A percentile compares a stretch with the other conserved stretches of the same genome.
phyloP scores from a whole-genome alignment of 2,888 invertebrate genomes.

The Netelia inedita region DNA sequence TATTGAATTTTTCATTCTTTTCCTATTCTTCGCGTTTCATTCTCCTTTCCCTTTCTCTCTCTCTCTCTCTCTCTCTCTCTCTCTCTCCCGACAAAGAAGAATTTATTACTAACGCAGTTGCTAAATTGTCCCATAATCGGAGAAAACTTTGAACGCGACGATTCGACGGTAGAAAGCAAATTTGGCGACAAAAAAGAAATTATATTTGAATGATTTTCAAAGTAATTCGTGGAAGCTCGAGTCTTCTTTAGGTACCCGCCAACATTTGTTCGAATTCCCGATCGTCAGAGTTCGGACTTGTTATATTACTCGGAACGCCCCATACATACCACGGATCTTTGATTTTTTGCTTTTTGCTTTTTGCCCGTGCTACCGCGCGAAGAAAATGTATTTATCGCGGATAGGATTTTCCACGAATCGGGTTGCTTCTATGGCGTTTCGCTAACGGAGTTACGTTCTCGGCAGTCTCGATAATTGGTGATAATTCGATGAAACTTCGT shows the following conservation, averaged over 20 bases:
- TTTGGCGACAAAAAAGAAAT: neutral
- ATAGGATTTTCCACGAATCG: constrained; percentile 78
- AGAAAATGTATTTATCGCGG: constrained; percentile 81
- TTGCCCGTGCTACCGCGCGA: constrained; percentile 15
- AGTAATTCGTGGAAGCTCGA: no score
- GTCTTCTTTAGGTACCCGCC: no score
- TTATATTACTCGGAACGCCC: no score
- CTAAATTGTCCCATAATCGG: constrained; percentile 34
- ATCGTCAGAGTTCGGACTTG: no score
- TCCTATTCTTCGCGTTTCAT: constrained; percentile 2
- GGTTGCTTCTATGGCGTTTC: constrained; percentile 72
- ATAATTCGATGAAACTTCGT: constrained; percentile 84
- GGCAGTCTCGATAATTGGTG: constrained; percentile 85
- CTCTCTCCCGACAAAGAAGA: constrained; percentile 27
- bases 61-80: neutral
- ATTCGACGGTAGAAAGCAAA: neutral
- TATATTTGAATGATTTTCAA: neutral
- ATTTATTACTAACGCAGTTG: constrained; percentile 55
- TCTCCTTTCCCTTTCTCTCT: constrained; percentile 23
- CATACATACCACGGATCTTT: neutral
- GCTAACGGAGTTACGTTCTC: constrained; percentile 83
- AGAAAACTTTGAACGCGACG: neutral
- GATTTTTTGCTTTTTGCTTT: constrained; percentile 55
- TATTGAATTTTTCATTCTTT: constrained; percentile 65
- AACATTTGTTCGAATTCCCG: no score